phyloP scores from a whole-genome alignment of 2,797 vertebrate genomes.

The Anguilla anguilla region DNA sequence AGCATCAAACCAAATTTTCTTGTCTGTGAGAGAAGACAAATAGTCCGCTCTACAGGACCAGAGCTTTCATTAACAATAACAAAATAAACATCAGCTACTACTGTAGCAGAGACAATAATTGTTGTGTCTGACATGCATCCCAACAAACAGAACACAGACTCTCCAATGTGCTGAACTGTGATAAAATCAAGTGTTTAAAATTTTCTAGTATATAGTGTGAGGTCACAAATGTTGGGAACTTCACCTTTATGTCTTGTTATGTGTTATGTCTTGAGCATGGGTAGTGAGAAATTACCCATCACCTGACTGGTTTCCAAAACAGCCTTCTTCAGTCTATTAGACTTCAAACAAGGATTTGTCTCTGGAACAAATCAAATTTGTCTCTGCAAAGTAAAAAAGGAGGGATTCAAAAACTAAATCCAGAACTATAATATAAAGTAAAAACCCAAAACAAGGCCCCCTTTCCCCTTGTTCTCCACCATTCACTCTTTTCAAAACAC shows the following conservation, averaged over 20 bases:
- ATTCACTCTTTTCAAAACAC: no score
- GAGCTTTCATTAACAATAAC: not conserved
- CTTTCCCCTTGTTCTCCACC: no score
- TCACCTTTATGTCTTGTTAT: not conserved
- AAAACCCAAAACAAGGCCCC: no score
- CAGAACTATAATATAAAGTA: no score
- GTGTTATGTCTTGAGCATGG: no score
- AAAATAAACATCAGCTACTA: not conserved
- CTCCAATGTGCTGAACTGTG: not conserved
- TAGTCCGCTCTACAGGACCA: not conserved
- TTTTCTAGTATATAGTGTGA: not conserved
- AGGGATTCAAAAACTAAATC: no score
- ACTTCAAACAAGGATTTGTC: no score
- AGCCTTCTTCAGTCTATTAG: no score
- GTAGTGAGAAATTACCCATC: not conserved
- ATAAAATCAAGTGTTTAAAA: not conserved
- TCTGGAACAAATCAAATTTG: no score
- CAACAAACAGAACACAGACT: not conserved
- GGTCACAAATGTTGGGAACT: not conserved
- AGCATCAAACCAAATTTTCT: not conserved
- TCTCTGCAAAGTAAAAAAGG: no score
- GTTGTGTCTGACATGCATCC: not conserved
- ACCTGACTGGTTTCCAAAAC: no score
- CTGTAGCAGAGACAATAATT: not conserved
- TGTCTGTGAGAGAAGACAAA: not conserved